Evolutionary conservation across 2,888 invertebrate species (phyloP).

Genomic region (Drosophila anomalipes): DNA sequence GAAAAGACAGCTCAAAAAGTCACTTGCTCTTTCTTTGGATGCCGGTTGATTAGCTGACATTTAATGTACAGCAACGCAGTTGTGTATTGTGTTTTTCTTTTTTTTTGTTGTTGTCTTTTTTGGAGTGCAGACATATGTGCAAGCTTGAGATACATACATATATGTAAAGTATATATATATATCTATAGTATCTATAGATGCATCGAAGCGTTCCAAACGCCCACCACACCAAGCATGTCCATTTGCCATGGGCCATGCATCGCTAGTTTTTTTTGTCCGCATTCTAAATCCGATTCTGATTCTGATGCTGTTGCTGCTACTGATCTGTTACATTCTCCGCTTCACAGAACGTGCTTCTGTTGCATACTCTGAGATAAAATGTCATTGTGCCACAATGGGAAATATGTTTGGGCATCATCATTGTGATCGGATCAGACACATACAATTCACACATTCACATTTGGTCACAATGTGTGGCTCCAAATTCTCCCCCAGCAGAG

Average conservation of each 20-base stretch:
- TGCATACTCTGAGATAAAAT: slow-evolving; percentile 81
- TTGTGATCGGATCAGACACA: slow-evolving; percentile 67
- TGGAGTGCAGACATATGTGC: slow-evolving; percentile 30
- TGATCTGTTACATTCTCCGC: slow-evolving; percentile 79
- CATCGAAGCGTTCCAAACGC: slow-evolving; percentile 54
- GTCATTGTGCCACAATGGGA: slow-evolving; percentile 71
- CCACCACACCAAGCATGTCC: slow-evolving; percentile 42
- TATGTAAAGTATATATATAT: background rate
- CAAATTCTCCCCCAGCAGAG: background rate
- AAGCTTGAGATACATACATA: slow-evolving; percentile 16
- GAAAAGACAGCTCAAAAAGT: slow-evolving; percentile 50
- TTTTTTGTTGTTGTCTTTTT: background rate
- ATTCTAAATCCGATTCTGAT: slow-evolving; percentile 61
- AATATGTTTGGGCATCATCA: slow-evolving; percentile 32
- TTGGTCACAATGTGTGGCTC: slow-evolving; percentile 47
- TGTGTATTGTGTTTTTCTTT: slow-evolving; percentile 13
- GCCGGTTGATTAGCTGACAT: slow-evolving; percentile 75
- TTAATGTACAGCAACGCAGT: slow-evolving; percentile 65
- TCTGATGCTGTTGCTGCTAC: slow-evolving; percentile 30
- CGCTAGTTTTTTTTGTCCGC: slow-evolving; percentile 56
- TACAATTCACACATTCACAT: slow-evolving; percentile 44
- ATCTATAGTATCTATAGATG: slow-evolving; percentile 46
- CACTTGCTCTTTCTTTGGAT: slow-evolving; percentile 67
- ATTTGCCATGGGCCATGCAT: slow-evolving; percentile 71
- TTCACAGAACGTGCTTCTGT: slow-evolving; percentile 81